Percentiles rank a stretch among this genome's conserved stretches.
These are phyloP conservation scores for Psittacula derbiana DNA, from an alignment of 2,797 vertebrate genomes.

Conservation along the genomic window DNA sequence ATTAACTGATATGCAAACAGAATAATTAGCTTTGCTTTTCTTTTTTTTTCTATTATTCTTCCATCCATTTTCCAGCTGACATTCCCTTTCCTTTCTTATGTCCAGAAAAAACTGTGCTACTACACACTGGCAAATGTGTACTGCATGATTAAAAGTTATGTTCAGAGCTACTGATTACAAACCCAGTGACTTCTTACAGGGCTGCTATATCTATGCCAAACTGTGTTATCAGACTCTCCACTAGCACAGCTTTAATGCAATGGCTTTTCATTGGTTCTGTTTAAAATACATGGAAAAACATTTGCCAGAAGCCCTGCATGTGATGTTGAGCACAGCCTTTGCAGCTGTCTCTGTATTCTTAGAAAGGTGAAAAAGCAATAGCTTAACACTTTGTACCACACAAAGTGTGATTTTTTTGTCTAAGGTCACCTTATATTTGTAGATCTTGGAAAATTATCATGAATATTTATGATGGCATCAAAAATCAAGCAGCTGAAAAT, in stretches of 20 bases:
- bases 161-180: neutral
- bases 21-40: neutral
- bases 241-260: neutral
- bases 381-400: neutral
- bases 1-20: neutral
- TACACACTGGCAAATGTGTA: neutral
- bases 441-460: conserved; percentile 44
- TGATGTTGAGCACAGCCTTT: neutral
- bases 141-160: neutral
- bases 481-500: conserved; percentile 64
- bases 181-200: neutral
- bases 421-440: conserved; percentile 69
- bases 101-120: neutral
- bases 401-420: neutral
- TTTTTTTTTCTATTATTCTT: neutral
- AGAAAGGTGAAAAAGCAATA: conserved; percentile 28
- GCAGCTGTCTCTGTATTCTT: conserved; percentile 19
- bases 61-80: neutral
- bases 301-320: neutral
- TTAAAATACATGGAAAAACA: conserved; percentile 21
- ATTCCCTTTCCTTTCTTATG: neutral
- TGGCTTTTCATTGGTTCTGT: neutral
- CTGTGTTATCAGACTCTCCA: neutral
- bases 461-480: conserved; percentile 67
- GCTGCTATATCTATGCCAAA: neutral